These are phyloP conservation scores for Amblyopsis rosae DNA, from an alignment of 2,113 vertebrate genomes.

Conservation along the genomic window DNA sequence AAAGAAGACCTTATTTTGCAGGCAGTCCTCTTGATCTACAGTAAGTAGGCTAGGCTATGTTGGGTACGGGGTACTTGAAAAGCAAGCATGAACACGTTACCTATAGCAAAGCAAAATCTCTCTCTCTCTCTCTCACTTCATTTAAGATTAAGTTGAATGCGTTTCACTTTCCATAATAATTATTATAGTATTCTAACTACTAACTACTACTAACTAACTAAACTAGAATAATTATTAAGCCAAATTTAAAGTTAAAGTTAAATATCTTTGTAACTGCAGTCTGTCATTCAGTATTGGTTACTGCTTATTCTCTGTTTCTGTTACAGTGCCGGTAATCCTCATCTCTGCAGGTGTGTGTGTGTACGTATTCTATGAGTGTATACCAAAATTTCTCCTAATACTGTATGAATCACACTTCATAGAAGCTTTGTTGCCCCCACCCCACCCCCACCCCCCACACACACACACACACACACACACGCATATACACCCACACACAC, in stretches of 20 bases:
- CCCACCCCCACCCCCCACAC: too few relatives aligned
- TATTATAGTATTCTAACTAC: too few relatives aligned
- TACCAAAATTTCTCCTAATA: not conserved
- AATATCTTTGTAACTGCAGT: too few relatives aligned
- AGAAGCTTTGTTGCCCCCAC: too few relatives aligned
- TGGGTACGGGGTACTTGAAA: not conserved
- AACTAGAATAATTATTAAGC: too few relatives aligned
- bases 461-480: not conserved
- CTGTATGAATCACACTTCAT: too few relatives aligned
- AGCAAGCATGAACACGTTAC: not conserved
- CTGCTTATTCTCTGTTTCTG: conserved; percentile 15
- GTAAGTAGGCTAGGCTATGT: conserved; percentile 45
- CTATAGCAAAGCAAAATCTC: not conserved
- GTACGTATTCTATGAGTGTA: not conserved
- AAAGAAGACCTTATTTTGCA: conserved; percentile 37
- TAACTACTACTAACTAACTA: too few relatives aligned
- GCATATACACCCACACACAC: too few relatives aligned
- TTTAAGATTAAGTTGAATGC: too few relatives aligned
- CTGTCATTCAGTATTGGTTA: not conserved
- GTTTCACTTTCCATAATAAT: too few relatives aligned
- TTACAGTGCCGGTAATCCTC: conserved; percentile 60
- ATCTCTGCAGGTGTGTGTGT: conserved; percentile 47
- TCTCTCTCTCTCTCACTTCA: not conserved
- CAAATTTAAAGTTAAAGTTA: too few relatives aligned
- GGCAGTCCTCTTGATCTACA: conserved; percentile 49